These are phyloP conservation scores for Cristatella mucedo DNA, from an alignment of 2,888 invertebrate genomes.

Conservation along the genomic window DNA sequence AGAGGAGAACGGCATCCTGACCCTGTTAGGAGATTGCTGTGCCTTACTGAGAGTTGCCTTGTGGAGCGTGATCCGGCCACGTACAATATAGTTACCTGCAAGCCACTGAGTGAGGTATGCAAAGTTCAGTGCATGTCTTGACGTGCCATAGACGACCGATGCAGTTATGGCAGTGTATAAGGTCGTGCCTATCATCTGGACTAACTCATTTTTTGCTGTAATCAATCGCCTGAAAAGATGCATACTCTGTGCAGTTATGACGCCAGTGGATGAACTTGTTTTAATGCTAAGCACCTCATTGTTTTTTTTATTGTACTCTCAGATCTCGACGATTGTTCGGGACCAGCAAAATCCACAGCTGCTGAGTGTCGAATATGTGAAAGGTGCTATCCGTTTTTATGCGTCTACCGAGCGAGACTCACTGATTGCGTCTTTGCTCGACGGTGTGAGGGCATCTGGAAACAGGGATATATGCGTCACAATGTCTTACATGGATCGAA, in stretches of 20 bases:
- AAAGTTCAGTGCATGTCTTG: too few relatives aligned
- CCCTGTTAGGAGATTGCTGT: slow-evolving; percentile 69
- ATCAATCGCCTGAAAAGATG: too few relatives aligned
- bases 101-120: slow-evolving; percentile 43
- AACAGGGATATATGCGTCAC: slow-evolving; percentile 89
- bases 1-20: slow-evolving; percentile 49
- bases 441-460: slow-evolving; percentile 88
- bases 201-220: too few relatives aligned
- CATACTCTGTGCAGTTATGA: too few relatives aligned
- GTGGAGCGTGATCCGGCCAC: slow-evolving; percentile 92
- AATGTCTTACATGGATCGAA: slow-evolving; percentile 64
- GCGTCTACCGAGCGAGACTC: slow-evolving; percentile 87
- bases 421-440: slow-evolving; percentile 77
- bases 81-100: slow-evolving; percentile 74
- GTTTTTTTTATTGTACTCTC: slow-evolving; percentile 24
- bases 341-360: slow-evolving; percentile 78
- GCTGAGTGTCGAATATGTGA: slow-evolving; percentile 82
- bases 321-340: slow-evolving; percentile 78
- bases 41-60: slow-evolving; percentile 83
- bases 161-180: too few relatives aligned
- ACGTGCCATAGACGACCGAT: too few relatives aligned
- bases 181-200: too few relatives aligned
- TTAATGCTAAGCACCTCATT: too few relatives aligned
- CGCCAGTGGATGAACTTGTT: too few relatives aligned
- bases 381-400: slow-evolving; percentile 72